Conservation (phyloP, 2,113 vertebrate species). For the Delphinapterus leucas region DNA sequence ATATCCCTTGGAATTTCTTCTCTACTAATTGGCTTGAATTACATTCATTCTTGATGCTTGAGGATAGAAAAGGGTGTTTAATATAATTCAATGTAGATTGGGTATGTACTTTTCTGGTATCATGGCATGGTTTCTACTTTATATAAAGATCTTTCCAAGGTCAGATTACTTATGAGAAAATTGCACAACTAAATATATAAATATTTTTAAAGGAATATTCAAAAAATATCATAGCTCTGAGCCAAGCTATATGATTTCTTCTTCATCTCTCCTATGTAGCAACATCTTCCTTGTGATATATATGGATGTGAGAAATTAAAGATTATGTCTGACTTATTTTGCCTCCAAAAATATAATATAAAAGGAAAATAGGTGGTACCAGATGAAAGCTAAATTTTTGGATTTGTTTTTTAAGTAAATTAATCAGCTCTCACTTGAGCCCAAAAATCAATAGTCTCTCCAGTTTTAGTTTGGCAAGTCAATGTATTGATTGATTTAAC, state of each 20-base stretch:
- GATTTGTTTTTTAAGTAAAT: not conserved
- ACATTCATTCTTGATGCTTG: not conserved
- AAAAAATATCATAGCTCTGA: not conserved
- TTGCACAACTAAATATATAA: not conserved
- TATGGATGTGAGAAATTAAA: not conserved
- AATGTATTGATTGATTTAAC: not conserved
- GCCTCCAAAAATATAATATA: not conserved
- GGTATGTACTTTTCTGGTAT: not conserved
- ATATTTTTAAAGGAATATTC: not conserved
- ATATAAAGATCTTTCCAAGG: not conserved
- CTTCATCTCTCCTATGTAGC: not conserved
- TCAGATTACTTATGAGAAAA: not conserved
- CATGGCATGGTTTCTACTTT: not conserved
- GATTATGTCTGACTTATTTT: not conserved
- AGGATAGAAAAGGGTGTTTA: not conserved
- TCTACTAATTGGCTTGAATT: slow-evolving; percentile 7
- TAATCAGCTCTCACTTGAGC: not conserved
- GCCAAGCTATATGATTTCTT: not conserved
- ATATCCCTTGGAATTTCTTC: not conserved
- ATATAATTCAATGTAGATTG: not conserved
- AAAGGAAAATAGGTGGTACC: not conserved
- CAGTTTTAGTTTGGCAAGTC: not conserved
- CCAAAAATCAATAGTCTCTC: not conserved
- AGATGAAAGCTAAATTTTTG: not conserved
- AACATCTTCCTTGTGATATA: not conserved